These are phyloP conservation scores for Danaus chrysippus DNA, from an alignment of 2,888 invertebrate genomes.

Conservation along the genomic window DNA sequence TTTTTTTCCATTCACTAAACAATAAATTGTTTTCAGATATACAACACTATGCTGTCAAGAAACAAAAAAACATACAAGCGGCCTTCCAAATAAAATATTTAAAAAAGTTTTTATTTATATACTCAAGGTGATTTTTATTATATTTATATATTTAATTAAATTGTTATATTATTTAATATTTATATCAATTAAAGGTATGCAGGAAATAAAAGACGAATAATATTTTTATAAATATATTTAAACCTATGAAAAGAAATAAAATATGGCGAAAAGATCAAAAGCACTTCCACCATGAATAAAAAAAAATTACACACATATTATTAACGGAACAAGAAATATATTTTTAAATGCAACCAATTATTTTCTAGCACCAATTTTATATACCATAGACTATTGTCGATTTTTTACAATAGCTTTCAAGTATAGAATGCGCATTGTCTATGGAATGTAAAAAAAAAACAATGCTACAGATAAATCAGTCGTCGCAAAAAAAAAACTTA, in stretches of 20 bases:
- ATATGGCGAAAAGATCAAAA: neutral
- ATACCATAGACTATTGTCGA: neutral
- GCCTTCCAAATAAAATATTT: neutral
- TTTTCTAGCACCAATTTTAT: neutral
- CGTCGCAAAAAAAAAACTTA: neutral
- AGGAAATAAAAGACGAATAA: conserved; percentile 14
- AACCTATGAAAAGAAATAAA: conserved; percentile 27
- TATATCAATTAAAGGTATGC: conserved; percentile 9
- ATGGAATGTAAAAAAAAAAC: neutral
- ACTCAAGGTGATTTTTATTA: neutral
- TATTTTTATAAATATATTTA: conserved; percentile 15
- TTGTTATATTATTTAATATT: too few species aligned
- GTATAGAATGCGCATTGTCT: conserved; percentile 4
- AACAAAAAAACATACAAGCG: conserved; percentile 30
- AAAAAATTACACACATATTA: neutral
- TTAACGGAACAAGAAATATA: neutral
- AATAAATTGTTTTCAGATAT: conserved; percentile 37
- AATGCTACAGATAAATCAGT: conserved; percentile 1
- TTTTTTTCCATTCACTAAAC: neutral
- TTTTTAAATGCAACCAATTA: conserved; percentile 8
- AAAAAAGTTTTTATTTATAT: neutral
- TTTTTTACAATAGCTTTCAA: conserved; percentile 13
- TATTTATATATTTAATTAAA: neutral
- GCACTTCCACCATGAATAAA: neutral
- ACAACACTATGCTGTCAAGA: conserved; percentile 44